Evolutionary conservation across 2,113 vertebrate genomes (phyloP), one percentile per base, ranked within the genome.

Genomic region (Cryptotis parvus): DNA sequence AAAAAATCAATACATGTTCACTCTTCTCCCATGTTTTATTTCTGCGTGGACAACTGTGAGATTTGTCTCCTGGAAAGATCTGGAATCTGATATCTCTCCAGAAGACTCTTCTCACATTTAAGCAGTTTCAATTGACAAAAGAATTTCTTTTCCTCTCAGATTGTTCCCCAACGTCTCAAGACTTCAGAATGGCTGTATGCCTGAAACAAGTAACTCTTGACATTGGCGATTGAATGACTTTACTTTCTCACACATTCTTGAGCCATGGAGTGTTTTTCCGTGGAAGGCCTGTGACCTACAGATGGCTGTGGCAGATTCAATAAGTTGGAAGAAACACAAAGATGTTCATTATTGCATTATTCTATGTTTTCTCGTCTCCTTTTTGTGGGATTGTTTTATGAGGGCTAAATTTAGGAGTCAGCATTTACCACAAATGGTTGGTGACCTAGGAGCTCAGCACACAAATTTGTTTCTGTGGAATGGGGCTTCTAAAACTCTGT

Each of bases 231-330:
- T 94, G 83, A 96, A 93, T 91, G 69, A 75, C 83, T 93, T 89
- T 45, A 80, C 92, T 96, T 96, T 95, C 95, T 95, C 94, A 96
- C 68, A 94, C 93, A 95, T 96, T 96, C 96, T 95, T 96, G 90
- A 76, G 77, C 52, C 16, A 39, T 80, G 76, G 12, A 75, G 84
- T 22, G 35, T 39, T 94, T 88, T 95, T 86, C 79, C 49, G 7
- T 68, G 90, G 43, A 74, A 45, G 74, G 33, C 79, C 85, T 58
- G 65, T 96, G 96, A 96, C 96, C 96, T 90, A 91, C 66, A 86
- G 85, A 94, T 91, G 72, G 61, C 63, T 55, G 39, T 93, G 85
- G 83, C 75, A 92, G 73, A 93, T 68, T 95, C 72, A 83, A 82
- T 92, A 87, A 77, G 75, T 26, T 85, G 11, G 55, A 90, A 93